These are phyloP conservation scores for Cydia strobilella DNA, from an alignment of 1,140 invertebrate genomes.

Conservation along the genomic window DNA sequence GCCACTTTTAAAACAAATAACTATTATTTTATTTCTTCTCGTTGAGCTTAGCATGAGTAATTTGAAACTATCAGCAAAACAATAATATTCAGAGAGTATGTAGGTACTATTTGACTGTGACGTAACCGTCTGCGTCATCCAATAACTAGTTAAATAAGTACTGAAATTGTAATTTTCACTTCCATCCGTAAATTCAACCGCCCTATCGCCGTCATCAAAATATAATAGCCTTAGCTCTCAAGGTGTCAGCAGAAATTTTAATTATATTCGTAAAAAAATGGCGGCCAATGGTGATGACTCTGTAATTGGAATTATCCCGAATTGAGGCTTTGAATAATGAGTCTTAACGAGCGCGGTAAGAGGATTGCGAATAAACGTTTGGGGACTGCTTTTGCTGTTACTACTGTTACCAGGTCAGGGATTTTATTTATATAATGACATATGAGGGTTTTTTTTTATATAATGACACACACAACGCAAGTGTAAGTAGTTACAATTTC, in stretches of 20 bases:
- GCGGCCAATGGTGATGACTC: slow-evolving; percentile 13
- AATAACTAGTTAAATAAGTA: neutral
- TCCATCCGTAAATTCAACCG: neutral
- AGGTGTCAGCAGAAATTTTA: slow-evolving; percentile 31
- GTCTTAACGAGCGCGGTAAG: slow-evolving; percentile 32
- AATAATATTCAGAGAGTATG: too few species aligned
- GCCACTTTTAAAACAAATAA: too few species aligned
- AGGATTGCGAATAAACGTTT: slow-evolving; percentile 27
- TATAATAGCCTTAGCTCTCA: neutral
- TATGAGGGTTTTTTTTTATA: too few species aligned
- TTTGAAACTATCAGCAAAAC: too few species aligned
- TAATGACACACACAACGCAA: too few species aligned
- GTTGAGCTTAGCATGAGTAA: too few species aligned
- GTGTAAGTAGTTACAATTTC: too few species aligned
- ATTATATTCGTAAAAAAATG: slow-evolving; percentile 30
- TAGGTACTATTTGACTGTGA: too few species aligned
- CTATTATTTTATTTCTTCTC: too few species aligned
- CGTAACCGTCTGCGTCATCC: too few species aligned
- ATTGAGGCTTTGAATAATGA: slow-evolving; percentile 33
- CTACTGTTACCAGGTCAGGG: too few species aligned
- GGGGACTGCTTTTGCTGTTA: neutral
- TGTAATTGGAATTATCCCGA: slow-evolving; percentile 31
- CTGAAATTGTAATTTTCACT: neutral
- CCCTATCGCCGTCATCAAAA: slow-evolving; percentile 1
- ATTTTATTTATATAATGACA: too few species aligned